Evolutionary conservation across 2,113 vertebrate genomes (phyloP), one percentile per base, ranked within the genome.

Genomic region (Fregata magnificens): DNA sequence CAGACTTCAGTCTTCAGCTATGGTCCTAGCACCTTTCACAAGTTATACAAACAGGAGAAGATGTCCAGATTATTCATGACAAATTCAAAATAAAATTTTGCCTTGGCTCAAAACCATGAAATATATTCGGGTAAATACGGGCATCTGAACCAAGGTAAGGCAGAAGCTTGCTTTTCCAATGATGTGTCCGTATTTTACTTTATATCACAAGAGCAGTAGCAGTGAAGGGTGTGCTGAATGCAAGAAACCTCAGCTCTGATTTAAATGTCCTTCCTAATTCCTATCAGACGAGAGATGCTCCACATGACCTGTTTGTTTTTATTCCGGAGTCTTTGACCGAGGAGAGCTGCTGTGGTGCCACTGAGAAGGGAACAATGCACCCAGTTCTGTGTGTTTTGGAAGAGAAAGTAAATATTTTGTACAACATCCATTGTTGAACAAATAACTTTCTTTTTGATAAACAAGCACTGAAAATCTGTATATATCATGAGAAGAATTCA

Each of bases 401-500:
- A 92, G 19, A 88, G 71, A 94, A 95, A 91, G 73, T 73, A 96
- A 96, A 94, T 91, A 94, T 95, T 97, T 94, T 94, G 70, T 67
- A 81, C 18, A 3, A 86, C 34, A 73, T 58, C 82, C 70, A 76
- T 16, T 95, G 89, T 58, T 91, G 74, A 85, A 94, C 70, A 94
- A 95, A 78, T 94, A 90, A 94, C 73, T 82, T 83, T 82, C 61
- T 87, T 94, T 92, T 55, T 72, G 11, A 87, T 55, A 95, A 97
- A 96, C 38, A 96, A 92, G 88, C 55, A 81, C 32, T 66, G 70
- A 73, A 50, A 93, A 79, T 82, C 67, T 91, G 74, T 82, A 52
- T 82, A 67, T 59, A 61, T 87, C 76, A 87, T 11, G 19, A 95
- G 40, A 94, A 78, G 93, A 93, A 85, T 84, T 87, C 67, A 86